phyloP scores from a whole-genome alignment of 2,113 vertebrate genomes.

The Cephalopterus ornatus region DNA sequence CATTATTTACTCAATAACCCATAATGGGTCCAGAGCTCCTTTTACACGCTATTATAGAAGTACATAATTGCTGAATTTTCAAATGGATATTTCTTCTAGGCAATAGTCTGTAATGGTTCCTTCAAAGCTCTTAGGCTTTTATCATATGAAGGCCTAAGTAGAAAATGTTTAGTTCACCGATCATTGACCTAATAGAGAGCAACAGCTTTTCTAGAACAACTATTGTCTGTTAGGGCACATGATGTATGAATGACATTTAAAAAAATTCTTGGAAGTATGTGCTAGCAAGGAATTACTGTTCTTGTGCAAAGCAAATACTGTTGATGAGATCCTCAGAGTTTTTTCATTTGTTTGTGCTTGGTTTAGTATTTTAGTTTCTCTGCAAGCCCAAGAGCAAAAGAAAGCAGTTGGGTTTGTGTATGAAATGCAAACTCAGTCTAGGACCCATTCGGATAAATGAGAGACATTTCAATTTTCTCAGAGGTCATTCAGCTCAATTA shows the following conservation, averaged over 20 bases:
- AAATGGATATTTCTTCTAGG: slow-evolving; percentile 73
- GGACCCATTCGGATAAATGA: neutral
- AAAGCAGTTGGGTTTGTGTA: neutral
- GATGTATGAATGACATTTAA: slow-evolving; percentile 33
- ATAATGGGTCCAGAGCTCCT: slow-evolving; percentile 74
- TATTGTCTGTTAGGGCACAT: slow-evolving; percentile 49
- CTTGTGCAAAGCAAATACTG: slow-evolving; percentile 45
- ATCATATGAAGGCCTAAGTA: slow-evolving; percentile 71
- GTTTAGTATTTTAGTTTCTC: neutral
- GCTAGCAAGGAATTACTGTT: slow-evolving; percentile 50
- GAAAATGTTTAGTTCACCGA: slow-evolving; percentile 74
- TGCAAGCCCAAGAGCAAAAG: neutral
- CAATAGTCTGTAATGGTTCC: slow-evolving; percentile 72
- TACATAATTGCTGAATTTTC: slow-evolving; percentile 77
- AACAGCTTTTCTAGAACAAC: slow-evolving; percentile 64
- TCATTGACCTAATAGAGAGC: slow-evolving; percentile 73
- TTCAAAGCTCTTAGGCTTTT: slow-evolving; percentile 78
- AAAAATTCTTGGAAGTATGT: slow-evolving; percentile 59
- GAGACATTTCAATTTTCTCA: neutral
- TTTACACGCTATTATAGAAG: slow-evolving; percentile 73
- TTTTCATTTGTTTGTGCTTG: slow-evolving; percentile 7
- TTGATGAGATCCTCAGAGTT: neutral
- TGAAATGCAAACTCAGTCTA: neutral
- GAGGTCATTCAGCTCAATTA: neutral
- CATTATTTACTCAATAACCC: slow-evolving; percentile 79